Percentiles rank a stretch among this genome's conserved stretches.
phyloP scores from a whole-genome alignment of 2,888 invertebrate genomes.

The Pedicia rivosa region DNA sequence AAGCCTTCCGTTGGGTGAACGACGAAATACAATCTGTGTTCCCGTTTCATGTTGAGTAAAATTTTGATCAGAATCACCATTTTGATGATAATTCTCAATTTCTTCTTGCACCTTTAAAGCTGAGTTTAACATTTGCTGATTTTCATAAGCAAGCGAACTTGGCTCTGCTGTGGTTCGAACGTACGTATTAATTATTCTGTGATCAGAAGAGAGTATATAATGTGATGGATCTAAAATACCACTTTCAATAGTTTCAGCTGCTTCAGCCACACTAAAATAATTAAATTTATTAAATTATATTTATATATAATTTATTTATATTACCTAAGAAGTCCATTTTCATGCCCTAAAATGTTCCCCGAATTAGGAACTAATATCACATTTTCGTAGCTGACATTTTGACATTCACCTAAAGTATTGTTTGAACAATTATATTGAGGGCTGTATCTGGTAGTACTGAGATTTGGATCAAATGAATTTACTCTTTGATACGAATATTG shows the following conservation, averaged over 20 bases:
- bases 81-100: not conserved
- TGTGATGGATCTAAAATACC: not conserved
- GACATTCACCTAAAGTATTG: not conserved
- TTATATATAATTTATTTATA: too few relatives aligned
- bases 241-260: slow-evolving; percentile 1
- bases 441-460: slow-evolving; percentile 2
- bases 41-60: not conserved
- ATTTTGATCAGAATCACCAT: not conserved
- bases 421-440: slow-evolving; percentile 1
- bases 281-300: too few relatives aligned
- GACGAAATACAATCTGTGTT: slow-evolving; percentile 1
- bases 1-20: not conserved
- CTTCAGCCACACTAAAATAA: slow-evolving; percentile 3
- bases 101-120: too few relatives aligned
- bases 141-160: not conserved
- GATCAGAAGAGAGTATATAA: not conserved
- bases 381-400: slow-evolving; percentile 5
- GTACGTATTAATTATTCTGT: not conserved
- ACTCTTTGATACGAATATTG: slow-evolving; percentile 7
- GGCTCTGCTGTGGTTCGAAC: not conserved
- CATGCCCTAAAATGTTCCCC: slow-evolving; percentile 1
- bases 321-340: too few relatives aligned
- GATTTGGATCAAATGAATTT: slow-evolving; percentile 9
- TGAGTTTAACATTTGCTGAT: too few relatives aligned
- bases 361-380: slow-evolving; percentile 5